These are phyloP conservation scores for Scolopax mira DNA, from an alignment of 2,113 vertebrate species.

Conservation along the genomic window DNA sequence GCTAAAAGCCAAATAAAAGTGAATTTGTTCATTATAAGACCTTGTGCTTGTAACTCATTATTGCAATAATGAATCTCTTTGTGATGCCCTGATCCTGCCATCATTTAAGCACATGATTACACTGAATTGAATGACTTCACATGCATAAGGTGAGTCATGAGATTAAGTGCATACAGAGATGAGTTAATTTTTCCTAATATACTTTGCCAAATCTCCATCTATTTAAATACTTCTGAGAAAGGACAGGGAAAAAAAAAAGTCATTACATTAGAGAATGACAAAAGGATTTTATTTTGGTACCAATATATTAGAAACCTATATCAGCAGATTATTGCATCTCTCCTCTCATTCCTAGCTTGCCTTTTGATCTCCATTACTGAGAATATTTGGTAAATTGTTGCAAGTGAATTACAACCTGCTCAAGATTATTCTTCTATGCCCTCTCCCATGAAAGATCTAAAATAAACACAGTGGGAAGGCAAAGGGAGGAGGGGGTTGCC, in stretches of 20 bases:
- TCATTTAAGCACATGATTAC: background rate
- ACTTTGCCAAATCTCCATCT: slow-evolving; percentile 7
- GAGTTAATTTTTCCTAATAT: slow-evolving; percentile 30
- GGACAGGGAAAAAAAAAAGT: background rate
- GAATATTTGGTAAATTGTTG: slow-evolving; percentile 35
- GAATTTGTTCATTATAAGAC: background rate
- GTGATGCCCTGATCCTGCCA: background rate
- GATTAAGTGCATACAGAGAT: slow-evolving; percentile 17
- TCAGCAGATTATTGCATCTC: background rate
- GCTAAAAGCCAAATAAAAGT: background rate
- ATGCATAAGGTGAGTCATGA: background rate
- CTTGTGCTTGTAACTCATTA: background rate
- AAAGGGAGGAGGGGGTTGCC: background rate
- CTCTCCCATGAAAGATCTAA: background rate
- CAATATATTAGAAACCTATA: background rate
- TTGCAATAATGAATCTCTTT: background rate
- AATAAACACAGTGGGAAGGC: background rate
- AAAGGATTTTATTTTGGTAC: slow-evolving; percentile 31
- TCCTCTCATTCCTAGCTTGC: background rate
- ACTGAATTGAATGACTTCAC: slow-evolving; percentile 11
- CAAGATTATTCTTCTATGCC: background rate
- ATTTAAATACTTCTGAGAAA: slow-evolving; percentile 33
- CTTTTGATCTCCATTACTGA: slow-evolving; percentile 25
- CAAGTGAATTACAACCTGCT: slow-evolving; percentile 29
- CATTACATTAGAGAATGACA: slow-evolving; percentile 1